Percentiles rank a stretch among this genome's conserved stretches.
Evolutionary conservation across 2,888 invertebrate genomes (phyloP).

Genomic region (Andrena marginata): DNA sequence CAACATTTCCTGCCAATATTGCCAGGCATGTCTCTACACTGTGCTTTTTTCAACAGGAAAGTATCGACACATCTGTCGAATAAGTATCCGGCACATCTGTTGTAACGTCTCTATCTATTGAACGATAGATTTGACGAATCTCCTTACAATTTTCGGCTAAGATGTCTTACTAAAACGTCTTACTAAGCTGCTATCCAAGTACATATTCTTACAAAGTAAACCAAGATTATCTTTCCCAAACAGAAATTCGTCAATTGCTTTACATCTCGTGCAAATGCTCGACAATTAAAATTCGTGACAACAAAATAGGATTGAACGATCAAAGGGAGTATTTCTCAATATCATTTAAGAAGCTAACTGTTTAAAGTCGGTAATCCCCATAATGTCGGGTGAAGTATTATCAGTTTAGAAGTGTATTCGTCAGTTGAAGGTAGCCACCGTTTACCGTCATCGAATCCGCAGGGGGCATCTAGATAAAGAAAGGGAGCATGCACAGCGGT

Average conservation of each 20-base stretch:
- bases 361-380: too few relatives aligned
- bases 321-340: too few relatives aligned
- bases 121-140: constrained; percentile 43
- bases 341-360: too few relatives aligned
- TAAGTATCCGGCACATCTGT: constrained; percentile 80
- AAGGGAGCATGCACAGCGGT: constrained; percentile 5
- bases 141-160: constrained; percentile 28
- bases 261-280: too few relatives aligned
- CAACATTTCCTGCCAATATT: constrained; percentile 72
- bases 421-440: not conserved
- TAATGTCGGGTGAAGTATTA: too few relatives aligned
- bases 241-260: too few relatives aligned
- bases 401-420: not conserved
- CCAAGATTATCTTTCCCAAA: too few relatives aligned
- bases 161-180: constrained; percentile 35
- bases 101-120: constrained; percentile 70
- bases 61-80: constrained; percentile 82
- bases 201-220: too few relatives aligned
- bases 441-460: not conserved
- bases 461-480: constrained; percentile 5
- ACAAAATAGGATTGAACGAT: too few relatives aligned
- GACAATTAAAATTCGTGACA: too few relatives aligned
- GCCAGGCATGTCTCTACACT: constrained; percentile 70
- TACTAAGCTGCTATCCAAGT: constrained; percentile 39
- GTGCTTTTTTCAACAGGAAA: constrained; percentile 66